Percentiles rank a stretch among this genome's conserved stretches.
These are phyloP conservation scores for Bradypodion ventrale DNA, from an alignment of 2,797 vertebrate genomes.

Conservation along the genomic window DNA sequence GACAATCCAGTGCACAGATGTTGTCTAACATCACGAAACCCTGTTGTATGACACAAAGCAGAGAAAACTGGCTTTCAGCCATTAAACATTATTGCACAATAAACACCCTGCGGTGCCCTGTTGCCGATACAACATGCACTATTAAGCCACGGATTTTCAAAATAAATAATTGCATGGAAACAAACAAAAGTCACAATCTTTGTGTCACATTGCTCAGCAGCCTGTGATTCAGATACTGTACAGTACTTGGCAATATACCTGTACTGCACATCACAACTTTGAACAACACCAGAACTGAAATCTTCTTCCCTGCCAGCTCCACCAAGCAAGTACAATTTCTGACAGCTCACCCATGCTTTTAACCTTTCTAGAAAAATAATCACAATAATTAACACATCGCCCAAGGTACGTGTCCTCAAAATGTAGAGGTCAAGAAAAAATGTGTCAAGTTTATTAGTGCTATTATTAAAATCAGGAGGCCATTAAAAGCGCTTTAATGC, in stretches of 20 bases:
- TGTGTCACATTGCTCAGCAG: constrained; percentile 54
- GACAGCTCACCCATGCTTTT: neutral
- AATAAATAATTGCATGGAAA: constrained; percentile 64
- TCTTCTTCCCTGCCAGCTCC: constrained; percentile 33
- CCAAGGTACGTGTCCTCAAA: constrained; percentile 27
- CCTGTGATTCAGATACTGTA: constrained; percentile 36
- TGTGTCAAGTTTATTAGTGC: neutral
- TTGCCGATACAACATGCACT: constrained; percentile 55
- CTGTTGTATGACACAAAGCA: constrained; percentile 11
- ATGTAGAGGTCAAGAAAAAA: constrained; percentile 28
- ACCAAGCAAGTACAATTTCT: constrained; percentile 19
- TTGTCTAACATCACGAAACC: neutral
- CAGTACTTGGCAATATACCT: constrained; percentile 54
- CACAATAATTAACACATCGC: constrained; percentile 25
- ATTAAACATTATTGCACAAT: constrained; percentile 53
- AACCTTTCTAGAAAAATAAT: constrained; percentile 27
- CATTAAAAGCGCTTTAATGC: neutral
- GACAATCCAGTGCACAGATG: accelerated
- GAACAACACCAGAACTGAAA: constrained; percentile 42
- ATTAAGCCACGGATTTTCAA: constrained; percentile 50
- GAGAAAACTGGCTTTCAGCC: neutral
- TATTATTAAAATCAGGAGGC: neutral
- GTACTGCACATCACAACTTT: constrained; percentile 55
- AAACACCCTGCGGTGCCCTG: constrained; percentile 55
- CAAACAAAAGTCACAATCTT: constrained; percentile 66